phyloP scores from a whole-genome alignment of 2,113 vertebrate genomes.

The Oceanodroma tethys region DNA sequence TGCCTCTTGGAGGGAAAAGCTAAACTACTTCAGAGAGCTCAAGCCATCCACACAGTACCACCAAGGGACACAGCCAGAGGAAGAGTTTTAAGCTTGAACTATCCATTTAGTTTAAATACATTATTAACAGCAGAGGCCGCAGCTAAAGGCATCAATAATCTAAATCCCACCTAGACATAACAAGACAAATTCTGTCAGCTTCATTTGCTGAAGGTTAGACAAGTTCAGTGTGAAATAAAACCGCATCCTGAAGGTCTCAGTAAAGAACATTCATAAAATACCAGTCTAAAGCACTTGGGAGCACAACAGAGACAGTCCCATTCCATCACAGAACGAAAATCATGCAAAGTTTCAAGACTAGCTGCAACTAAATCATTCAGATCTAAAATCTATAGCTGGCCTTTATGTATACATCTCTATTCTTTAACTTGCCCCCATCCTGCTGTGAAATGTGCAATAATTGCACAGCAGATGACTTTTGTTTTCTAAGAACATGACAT shows the following conservation, averaged over 20 bases:
- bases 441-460: conserved; percentile 55
- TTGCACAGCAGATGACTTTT: conserved; percentile 48
- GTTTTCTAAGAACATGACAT: conserved; percentile 62
- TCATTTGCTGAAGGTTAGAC: not conserved
- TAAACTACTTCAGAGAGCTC: not conserved
- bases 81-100: not conserved
- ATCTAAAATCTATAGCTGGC: not conserved
- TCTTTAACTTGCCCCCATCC: conserved; percentile 2
- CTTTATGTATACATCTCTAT: not conserved
- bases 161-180: not conserved
- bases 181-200: not conserved
- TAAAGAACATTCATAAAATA: not conserved
- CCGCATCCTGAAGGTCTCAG: not conserved
- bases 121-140: not conserved
- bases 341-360: not conserved
- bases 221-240: not conserved
- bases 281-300: not conserved
- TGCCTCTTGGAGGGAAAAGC: not conserved
- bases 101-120: not conserved
- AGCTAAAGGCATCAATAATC: not conserved
- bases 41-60: not conserved
- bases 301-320: not conserved
- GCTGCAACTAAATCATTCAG: not conserved
- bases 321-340: not conserved
- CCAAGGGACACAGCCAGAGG: not conserved